phyloP scores from a whole-genome alignment of 2,888 invertebrate genomes.

The Caradrina kadenii region DNA sequence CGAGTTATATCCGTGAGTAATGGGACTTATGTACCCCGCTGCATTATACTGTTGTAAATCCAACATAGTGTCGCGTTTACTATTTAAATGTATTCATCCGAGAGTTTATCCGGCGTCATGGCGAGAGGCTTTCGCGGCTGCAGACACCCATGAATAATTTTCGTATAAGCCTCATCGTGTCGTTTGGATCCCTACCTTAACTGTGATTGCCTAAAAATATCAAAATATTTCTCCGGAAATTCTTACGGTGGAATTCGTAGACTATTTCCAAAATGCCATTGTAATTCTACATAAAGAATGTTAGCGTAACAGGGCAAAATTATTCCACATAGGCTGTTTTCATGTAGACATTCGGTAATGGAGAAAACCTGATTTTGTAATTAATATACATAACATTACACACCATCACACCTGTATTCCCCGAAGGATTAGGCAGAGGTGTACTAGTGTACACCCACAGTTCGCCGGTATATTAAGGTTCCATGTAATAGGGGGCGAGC shows the following conservation, averaged over 20 bases:
- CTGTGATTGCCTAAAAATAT: slow-evolving; percentile 57
- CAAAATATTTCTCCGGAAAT: slow-evolving; percentile 54
- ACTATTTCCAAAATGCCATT: slow-evolving; percentile 18
- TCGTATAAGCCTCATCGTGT: slow-evolving; percentile 79
- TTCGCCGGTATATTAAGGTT: no score
- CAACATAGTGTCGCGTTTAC: slow-evolving; percentile 87
- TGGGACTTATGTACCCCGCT: slow-evolving; percentile 85
- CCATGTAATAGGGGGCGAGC: no score
- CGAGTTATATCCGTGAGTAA: slow-evolving; percentile 88
- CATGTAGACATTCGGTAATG: background rate
- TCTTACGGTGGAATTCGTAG: slow-evolving; percentile 38
- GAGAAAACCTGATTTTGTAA: no score
- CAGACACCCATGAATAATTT: slow-evolving; percentile 86
- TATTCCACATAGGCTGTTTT: background rate
- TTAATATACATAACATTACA: no score
- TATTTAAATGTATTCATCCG: slow-evolving; percentile 90
- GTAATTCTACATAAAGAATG: slow-evolving; percentile 7
- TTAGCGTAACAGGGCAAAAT: background rate
- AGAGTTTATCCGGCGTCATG: slow-evolving; percentile 88
- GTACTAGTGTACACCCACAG: no score
- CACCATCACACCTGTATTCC: no score
- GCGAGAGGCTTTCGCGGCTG: slow-evolving; percentile 83
- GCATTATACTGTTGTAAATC: slow-evolving; percentile 88
- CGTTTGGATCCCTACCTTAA: slow-evolving; percentile 64
- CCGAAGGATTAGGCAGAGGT: no score